Conservation (phyloP, 2,888 invertebrate genomes). For the Pegoplata infirma region DNA sequence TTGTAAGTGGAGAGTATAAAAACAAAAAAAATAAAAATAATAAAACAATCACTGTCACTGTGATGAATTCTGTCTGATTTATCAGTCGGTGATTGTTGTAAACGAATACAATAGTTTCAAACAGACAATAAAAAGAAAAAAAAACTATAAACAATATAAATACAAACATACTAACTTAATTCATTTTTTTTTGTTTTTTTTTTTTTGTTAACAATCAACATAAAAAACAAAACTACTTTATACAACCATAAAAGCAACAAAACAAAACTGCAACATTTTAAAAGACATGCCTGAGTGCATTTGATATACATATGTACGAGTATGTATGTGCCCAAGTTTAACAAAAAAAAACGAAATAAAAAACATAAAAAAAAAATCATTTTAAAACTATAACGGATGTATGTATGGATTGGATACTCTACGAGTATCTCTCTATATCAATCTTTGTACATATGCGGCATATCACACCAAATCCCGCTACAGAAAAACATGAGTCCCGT, state of each 20-base stretch:
- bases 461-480: no score
- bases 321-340: conserved; percentile 36
- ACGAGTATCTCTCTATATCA: no score
- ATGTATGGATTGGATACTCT: no score
- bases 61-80: conserved; percentile 35
- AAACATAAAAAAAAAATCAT: conserved; percentile 18
- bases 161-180: neutral
- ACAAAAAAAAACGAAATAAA: neutral
- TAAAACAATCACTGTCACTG: conserved; percentile 55
- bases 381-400: conserved; percentile 54
- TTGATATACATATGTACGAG: no score
- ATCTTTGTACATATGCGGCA: neutral
- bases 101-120: conserved; percentile 40
- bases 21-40: conserved; percentile 24
- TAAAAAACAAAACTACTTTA: neutral
- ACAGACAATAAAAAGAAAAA: neutral
- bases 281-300: conserved; percentile 59
- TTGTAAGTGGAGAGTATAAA: no score
- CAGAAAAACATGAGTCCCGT: no score
- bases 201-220: conserved; percentile 6
- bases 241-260: neutral
- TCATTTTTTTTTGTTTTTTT: no score
- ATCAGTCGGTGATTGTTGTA: neutral
- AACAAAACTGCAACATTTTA: conserved; percentile 54
- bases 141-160: conserved; percentile 14